Evolutionary conservation across 2,888 invertebrate genomes (phyloP), one percentile per base, ranked within the genome.

Genomic region (Gari tellinella): DNA sequence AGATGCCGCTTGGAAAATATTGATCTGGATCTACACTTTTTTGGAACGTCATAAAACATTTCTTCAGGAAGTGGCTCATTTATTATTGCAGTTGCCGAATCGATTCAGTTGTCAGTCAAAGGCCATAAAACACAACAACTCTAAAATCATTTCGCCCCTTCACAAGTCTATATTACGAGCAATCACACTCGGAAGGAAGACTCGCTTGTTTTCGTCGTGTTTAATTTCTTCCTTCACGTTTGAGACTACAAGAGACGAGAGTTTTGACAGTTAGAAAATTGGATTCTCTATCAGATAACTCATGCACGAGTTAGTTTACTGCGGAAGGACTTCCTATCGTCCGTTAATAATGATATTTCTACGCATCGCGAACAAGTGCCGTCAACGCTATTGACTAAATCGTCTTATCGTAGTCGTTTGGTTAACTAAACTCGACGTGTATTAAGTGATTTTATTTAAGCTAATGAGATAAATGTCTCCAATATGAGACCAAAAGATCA

Each of bases 231-330:
- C 78, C 80, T 82, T 82, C 80, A 64, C 78, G 76, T 81, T 68
- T 55, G 65, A 70, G 82, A 72, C 70, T 81, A 70, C 75, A 66
- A 53, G 73, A 68, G 51, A 69, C 67, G 74, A 81, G 83, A 86
- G 79, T 61, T 80, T 81, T 85, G 84, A 85, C 82, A 85, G 81
- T 67, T 83, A 83, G 85, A 86, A 86, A 86, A 88, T 88, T 88
- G 86, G 86, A 88, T 88, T 88, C 83, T 80, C 75, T 77, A 82
- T 76, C 78, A 72, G 76, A 79, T 75, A 63, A 55, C 45, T 55
- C 19, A 57, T 64, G 57, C 63, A 52, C 72, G 52, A 46, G 53
- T 58, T 51, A 41, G 43, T 65, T 70, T 43, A 66, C 46, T 49
- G 65, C 69, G 66, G 72, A 75, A 75, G 61, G 64, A 62, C 66